Base-by-base conservation (phyloP, 2,113 vertebrate species). In the Malaclemys terrapin region DNA sequence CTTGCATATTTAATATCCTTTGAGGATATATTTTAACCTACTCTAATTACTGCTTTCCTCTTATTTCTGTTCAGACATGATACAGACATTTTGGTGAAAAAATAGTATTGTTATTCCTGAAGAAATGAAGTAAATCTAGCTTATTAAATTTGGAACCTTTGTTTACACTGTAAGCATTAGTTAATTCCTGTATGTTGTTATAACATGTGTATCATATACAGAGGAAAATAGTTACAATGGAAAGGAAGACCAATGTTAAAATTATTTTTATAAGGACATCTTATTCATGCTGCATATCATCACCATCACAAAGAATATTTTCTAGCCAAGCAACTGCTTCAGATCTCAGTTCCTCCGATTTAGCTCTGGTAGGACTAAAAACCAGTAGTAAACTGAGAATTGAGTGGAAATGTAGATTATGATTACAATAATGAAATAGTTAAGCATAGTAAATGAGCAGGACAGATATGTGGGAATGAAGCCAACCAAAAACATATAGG, bases 1-100 rank as follows among this genome's bases (percentile, higher is more conserved):
- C 98, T 97, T 98, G 97, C 98, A 99, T 98, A 98, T 98, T 98
- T 98, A 98, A 98, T 98, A 98, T 98, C 98, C 96, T 98, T 97
- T 87, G 98, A 98, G 98, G 97, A 98, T 98, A 98, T 98, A 98
- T 98, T 98, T 98, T 98, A 98, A 98, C 98, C 98, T 97, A 98
- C 96, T 97, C 97, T 98, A 98, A 98, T 98, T 98, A 98, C 92
- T 97, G 97, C 97, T 98, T 98, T 98, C 95, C 87, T 95, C 97
- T 97, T 98, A 97, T 97, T 98, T 98, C 97, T 96, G 95, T 98
- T 98, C 97, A 76, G 93, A 97, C 65, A 97, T 98, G 97, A 98
- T 97, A 98, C 84, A 94, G 8, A 89, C 38, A 65, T 96, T 98
- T 96, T 97, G 94, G 97, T 92, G 98, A 97, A 98, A 98, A 97